These are phyloP conservation scores for Apamea crenata DNA, from an alignment of 2,888 invertebrate species.

Conservation along the genomic window DNA sequence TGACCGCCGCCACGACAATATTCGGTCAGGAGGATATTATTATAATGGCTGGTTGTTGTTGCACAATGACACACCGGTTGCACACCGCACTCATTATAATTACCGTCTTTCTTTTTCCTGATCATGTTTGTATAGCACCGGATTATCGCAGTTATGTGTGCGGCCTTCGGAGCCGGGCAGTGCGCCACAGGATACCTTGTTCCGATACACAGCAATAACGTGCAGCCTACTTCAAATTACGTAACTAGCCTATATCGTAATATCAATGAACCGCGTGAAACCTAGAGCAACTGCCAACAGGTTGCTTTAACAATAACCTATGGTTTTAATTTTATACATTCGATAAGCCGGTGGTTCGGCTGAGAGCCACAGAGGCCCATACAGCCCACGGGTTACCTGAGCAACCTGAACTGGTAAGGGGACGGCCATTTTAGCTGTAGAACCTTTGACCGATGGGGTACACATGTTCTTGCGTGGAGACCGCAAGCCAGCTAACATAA, in stretches of 20 bases:
- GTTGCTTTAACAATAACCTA: not conserved
- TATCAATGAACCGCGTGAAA: not conserved
- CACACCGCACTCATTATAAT: conserved; percentile 4
- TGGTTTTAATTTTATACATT: not conserved
- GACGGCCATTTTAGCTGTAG: not conserved
- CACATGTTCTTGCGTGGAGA: not conserved
- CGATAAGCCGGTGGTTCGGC: not conserved
- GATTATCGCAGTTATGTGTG: conserved; percentile 12
- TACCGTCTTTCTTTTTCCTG: conserved; percentile 7
- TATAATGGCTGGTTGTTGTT: not conserved
- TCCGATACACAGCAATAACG: conserved; percentile 10
- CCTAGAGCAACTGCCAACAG: not conserved
- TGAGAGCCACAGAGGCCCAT: not conserved
- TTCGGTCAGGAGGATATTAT: not conserved
- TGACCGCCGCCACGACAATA: not conserved
- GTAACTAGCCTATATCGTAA: not conserved
- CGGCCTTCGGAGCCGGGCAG: not conserved
- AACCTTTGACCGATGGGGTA: not conserved
- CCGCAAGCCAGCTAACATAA: too few relatives aligned
- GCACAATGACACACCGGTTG: conserved; percentile 18
- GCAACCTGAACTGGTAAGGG: not conserved
- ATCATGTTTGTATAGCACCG: conserved; percentile 1
- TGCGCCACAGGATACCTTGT: conserved; percentile 26
- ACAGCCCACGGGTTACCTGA: not conserved
- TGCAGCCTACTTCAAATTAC: not conserved